Conservation (phyloP, 2,888 invertebrate species). For the Ichneumoninae sp. region DNA sequence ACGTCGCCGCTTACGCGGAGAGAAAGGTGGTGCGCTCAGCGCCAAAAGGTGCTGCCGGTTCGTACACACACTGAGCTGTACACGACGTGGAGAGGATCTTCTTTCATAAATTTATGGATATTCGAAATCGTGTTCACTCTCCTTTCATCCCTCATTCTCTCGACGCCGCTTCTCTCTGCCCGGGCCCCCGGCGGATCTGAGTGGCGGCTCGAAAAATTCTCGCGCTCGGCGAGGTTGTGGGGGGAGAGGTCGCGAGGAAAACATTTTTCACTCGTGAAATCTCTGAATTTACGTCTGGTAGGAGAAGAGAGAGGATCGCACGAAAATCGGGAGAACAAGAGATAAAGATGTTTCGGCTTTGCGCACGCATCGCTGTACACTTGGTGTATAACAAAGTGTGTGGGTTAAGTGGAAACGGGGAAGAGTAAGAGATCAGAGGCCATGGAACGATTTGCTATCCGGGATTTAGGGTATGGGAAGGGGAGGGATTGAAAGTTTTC, state of each 20-base stretch:
- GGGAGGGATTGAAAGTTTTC: conserved; percentile 27
- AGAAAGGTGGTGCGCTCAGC: conserved; percentile 45
- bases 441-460: conserved; percentile 41
- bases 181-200: neutral
- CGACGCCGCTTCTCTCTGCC: neutral
- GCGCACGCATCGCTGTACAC: neutral
- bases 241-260: neutral
- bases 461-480: conserved; percentile 7
- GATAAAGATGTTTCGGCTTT: conserved; percentile 15
- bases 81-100: conserved; percentile 8
- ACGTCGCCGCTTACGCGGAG: conserved; percentile 43
- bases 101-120: conserved; percentile 59
- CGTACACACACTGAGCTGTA: neutral
- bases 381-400: neutral
- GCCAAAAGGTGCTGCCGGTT: conserved; percentile 20
- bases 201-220: conserved; percentile 3
- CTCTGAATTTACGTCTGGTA: neutral
- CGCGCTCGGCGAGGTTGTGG: neutral
- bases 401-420: neutral
- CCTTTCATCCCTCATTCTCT: conserved; percentile 8
- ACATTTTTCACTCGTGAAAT: conserved; percentile 37
- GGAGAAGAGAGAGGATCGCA: neutral
- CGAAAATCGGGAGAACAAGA: conserved; percentile 3
- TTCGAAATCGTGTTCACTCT: conserved; percentile 42
- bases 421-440: conserved; percentile 39